Percentiles rank a stretch among this genome's conserved stretches.
Conservation (phyloP, 2,888 invertebrate species). For the Lasioglossum morio region DNA sequence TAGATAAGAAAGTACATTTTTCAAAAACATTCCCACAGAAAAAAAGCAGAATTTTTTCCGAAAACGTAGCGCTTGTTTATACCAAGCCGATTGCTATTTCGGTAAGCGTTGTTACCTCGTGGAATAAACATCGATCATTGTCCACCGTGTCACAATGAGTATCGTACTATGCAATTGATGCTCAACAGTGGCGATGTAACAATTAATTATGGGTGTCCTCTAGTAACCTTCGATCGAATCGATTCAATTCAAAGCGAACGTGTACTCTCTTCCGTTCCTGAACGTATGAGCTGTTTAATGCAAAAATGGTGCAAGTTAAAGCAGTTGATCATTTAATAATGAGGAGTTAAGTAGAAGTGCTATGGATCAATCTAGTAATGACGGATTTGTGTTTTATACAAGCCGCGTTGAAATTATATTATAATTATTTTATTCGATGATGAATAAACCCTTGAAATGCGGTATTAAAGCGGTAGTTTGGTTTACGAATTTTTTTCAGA, state of each 20-base stretch:
- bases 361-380: too few relatives aligned
- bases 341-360: background rate
- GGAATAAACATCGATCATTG: slow-evolving; percentile 10
- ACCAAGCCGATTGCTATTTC: background rate
- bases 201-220: slow-evolving; percentile 21
- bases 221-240: slow-evolving; percentile 10
- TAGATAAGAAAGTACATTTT: background rate
- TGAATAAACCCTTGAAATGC: background rate
- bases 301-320: background rate
- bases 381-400: too few relatives aligned
- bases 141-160: slow-evolving; percentile 16
- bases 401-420: background rate
- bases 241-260: background rate
- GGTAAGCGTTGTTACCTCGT: slow-evolving; percentile 21
- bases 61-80: background rate
- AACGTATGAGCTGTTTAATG: background rate
- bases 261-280: too few relatives aligned
- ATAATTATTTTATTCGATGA: background rate
- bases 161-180: slow-evolving; percentile 5
- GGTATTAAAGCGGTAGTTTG: background rate
- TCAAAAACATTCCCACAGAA: background rate
- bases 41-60: background rate
- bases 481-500: background rate
- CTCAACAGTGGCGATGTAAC: background rate
- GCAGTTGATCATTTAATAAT: background rate